These are phyloP conservation scores for Pantala flavescens DNA, from an alignment of 1,140 invertebrate species.

Conservation along the genomic window DNA sequence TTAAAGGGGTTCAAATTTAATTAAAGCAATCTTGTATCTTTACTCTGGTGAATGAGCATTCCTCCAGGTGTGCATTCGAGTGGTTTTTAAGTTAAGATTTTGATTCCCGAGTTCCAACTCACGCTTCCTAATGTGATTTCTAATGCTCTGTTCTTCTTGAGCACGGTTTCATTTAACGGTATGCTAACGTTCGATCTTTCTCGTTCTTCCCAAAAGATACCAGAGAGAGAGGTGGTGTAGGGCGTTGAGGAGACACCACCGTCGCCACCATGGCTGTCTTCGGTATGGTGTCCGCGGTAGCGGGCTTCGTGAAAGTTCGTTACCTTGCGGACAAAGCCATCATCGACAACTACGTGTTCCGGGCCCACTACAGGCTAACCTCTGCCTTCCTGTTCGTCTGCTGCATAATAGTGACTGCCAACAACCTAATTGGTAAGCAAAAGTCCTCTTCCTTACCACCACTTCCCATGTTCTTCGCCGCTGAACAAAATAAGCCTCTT, in stretches of 20 bases:
- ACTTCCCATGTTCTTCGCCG: neutral
- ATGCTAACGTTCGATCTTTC: no score
- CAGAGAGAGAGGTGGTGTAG: neutral
- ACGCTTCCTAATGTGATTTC: no score
- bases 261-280: slow-evolving; percentile 60
- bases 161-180: no score
- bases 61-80: no score
- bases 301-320: slow-evolving; percentile 76
- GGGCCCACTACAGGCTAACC: slow-evolving; percentile 81
- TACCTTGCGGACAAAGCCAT: slow-evolving; percentile 74
- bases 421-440: slow-evolving; percentile 72
- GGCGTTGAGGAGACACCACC: slow-evolving; percentile 13
- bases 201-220: no score
- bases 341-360: slow-evolving; percentile 83
- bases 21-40: no score
- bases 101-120: no score
- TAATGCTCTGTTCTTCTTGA: no score
- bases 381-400: slow-evolving; percentile 74
- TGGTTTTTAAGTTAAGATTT: no score
- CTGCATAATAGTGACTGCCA: slow-evolving; percentile 79
- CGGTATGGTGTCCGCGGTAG: slow-evolving; percentile 68
- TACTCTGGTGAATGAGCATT: no score
- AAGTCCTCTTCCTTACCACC: neutral
- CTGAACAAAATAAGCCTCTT: neutral
- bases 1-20: no score